phyloP scores from a whole-genome alignment of 1,140 invertebrate genomes.

The Drosophila setifemur region DNA sequence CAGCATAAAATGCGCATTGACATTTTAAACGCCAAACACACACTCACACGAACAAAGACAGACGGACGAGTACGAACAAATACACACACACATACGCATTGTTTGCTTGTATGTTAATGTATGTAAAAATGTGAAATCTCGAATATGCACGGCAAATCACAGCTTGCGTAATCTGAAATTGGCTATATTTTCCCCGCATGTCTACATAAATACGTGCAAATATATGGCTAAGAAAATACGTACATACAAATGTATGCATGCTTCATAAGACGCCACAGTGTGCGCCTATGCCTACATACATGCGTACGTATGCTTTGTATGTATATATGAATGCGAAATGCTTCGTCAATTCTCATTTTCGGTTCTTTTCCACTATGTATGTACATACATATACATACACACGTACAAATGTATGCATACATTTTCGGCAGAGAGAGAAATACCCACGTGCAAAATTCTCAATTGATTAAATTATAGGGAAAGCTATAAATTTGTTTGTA shows the following conservation, averaged over 20 bases:
- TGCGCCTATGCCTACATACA: neutral
- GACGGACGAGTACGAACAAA: too few relatives aligned
- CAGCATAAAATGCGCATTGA: neutral
- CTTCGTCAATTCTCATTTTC: too few relatives aligned
- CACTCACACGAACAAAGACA: too few relatives aligned
- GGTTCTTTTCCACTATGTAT: too few relatives aligned
- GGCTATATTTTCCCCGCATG: constrained; percentile 26
- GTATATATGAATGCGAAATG: constrained; percentile 12
- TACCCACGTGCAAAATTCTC: too few relatives aligned
- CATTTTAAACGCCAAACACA: neutral
- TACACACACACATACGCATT: constrained; percentile 4
- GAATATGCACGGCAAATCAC: constrained; percentile 37
- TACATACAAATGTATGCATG: constrained; percentile 1
- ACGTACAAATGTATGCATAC: constrained; percentile 8
- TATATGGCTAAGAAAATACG: constrained; percentile 6
- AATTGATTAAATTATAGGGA: too few relatives aligned
- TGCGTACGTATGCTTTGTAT: constrained; percentile 15
- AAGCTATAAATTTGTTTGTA: too few relatives aligned
- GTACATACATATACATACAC: constrained; percentile 9
- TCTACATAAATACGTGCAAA: constrained; percentile 16
- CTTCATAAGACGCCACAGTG: neutral
- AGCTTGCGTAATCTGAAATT: constrained; percentile 68
- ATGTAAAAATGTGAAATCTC: constrained; percentile 29
- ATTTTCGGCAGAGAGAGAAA: too few relatives aligned
- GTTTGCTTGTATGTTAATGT: neutral